Evolutionary conservation across 2,888 invertebrate genomes (phyloP).

Genomic region (Drosophila koepferae): DNA sequence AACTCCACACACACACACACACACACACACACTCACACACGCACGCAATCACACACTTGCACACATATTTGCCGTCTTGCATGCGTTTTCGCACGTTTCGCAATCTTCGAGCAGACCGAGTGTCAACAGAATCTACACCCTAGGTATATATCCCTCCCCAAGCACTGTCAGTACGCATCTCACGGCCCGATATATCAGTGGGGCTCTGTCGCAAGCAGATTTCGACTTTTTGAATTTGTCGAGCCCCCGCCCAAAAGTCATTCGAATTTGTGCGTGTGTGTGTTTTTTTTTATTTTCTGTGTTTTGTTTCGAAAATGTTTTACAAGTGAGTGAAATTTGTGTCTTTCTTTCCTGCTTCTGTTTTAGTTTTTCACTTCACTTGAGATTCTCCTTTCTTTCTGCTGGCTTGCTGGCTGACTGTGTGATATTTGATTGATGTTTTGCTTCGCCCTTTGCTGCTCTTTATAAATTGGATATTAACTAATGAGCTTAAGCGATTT

Average conservation of each 20-base stretch:
- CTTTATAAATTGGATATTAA: constrained; percentile 79
- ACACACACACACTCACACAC: neutral
- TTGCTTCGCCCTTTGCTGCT: constrained; percentile 35
- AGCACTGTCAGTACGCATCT: constrained; percentile 25
- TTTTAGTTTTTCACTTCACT: constrained; percentile 28
- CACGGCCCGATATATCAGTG: constrained; percentile 20
- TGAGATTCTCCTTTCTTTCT: constrained; percentile 7
- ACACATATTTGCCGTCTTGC: constrained; percentile 11
- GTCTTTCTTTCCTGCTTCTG: constrained; percentile 31
- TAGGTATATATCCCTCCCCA: neutral
- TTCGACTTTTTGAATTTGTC: constrained; percentile 64
- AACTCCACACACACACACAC: constrained; percentile 15
- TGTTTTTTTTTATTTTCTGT: constrained; percentile 3
- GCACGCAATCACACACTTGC: neutral
- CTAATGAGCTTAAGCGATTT: constrained; percentile 78
- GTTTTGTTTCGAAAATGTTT: constrained; percentile 61
- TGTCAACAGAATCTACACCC: constrained; percentile 50
- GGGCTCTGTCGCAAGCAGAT: constrained; percentile 47
- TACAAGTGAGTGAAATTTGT: constrained; percentile 72
- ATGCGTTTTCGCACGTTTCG: constrained; percentile 55
- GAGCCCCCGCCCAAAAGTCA: constrained; percentile 25
- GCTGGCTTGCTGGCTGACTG: constrained; percentile 9
- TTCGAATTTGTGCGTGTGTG: constrained; percentile 23
- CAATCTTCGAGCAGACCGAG: constrained; percentile 38
- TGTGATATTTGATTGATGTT: constrained; percentile 73